Evolutionary conservation across 2,888 invertebrate genomes (phyloP), one percentile per base, ranked within the genome.

Genomic region (Camptogramma bilineatum): DNA sequence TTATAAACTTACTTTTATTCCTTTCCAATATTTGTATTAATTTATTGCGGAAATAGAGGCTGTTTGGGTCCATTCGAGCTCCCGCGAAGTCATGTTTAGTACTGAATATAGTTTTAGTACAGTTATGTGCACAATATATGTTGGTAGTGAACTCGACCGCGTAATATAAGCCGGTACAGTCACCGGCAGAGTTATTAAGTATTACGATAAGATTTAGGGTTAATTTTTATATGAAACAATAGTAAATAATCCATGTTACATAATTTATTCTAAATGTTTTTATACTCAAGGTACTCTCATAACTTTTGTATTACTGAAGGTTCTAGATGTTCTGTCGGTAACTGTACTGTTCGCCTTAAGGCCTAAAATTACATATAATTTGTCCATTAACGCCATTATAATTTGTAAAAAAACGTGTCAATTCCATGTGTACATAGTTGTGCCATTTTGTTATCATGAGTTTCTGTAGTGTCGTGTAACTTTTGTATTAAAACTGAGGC

Each of bases 401-500:
- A 77, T 81, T 83, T 83, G 69, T 81, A 78, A 80, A 83, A 79
- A 83, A 78, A 86, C 81, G 87, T 88, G 92, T 93, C 92, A 93
- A 92, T 93, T 91, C 85, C 90, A 82, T 77, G 80, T 92, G 91
- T 91, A 91, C 79, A 92, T 92, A 92, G 83, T 86, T 78, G 92
- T 92, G 92, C 92, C 91, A 92, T 92, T n/a, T 86, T 70, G 74
- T 76, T 74, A 76, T 74, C 74, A 65, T 73, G 75, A 77, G 78
- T 77, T 83, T 85, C 76, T 75, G 73, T 77, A 86, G 83, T 85
- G 71, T 82, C 81, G 80, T 87, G 80, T 85, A 82, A 78, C 77
- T 73, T 80, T 80, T 81, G 52, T 63, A 52, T 62, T 46, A 73
- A 73, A 76, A 73, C 79, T 74, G 84, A 81, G 80, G 81, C 82